Conservation (phyloP, 92 coral and sea anemone genomes). For the Parazoanthus atlanticus region DNA sequence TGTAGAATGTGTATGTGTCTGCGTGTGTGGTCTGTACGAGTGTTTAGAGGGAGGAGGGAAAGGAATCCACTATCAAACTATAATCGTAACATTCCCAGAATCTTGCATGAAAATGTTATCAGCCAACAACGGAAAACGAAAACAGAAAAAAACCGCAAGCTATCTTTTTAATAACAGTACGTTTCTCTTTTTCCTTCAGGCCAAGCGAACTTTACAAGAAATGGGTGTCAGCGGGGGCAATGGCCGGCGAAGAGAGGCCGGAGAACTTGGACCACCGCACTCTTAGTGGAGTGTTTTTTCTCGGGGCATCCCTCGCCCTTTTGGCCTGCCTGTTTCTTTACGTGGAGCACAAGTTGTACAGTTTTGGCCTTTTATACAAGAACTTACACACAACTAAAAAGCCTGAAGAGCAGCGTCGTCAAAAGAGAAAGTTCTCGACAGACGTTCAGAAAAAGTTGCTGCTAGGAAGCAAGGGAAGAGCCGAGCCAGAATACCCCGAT, state of each 20-base stretch:
- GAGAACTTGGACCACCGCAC: slow-evolving; percentile 62
- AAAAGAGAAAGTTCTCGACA: slow-evolving; percentile 58
- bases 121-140: background rate
- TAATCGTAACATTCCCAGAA: no score
- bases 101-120: no score
- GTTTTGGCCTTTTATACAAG: slow-evolving; percentile 76
- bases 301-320: slow-evolving; percentile 72
- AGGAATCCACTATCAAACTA: no score
- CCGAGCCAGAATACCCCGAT: slow-evolving; percentile 69
- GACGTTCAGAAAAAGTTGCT: slow-evolving; percentile 72
- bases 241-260: slow-evolving; percentile 68
- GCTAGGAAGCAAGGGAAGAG: slow-evolving; percentile 40
- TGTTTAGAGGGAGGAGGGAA: no score
- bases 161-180: background rate
- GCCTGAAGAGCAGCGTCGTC: slow-evolving; percentile 43
- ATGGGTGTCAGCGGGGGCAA: slow-evolving; percentile 82
- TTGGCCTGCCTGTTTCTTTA: slow-evolving; percentile 65
- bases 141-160: background rate
- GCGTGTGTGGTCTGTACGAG: no score
- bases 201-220: slow-evolving; percentile 90
- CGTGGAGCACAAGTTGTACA: slow-evolving; percentile 75
- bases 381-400: slow-evolving; percentile 48
- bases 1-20: no score
- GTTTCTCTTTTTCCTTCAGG: slow-evolving; percentile 35
- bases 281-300: slow-evolving; percentile 81